These are phyloP conservation scores for Hyla sarda DNA, from an alignment of 2,113 vertebrate species.

Conservation along the genomic window DNA sequence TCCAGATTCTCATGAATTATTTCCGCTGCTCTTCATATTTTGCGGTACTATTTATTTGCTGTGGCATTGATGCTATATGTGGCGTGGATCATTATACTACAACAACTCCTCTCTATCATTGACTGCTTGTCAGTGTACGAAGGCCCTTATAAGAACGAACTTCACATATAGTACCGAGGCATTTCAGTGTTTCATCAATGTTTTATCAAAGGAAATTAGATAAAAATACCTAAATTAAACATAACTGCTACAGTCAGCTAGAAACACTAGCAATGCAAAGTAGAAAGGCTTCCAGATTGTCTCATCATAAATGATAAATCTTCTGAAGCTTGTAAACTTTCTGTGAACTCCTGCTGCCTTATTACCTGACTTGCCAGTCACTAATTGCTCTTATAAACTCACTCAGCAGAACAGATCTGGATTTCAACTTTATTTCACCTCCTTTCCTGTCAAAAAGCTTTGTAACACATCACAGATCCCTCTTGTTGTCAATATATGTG, in stretches of 20 bases:
- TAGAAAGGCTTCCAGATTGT: conserved; percentile 53
- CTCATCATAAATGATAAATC: conserved; percentile 59
- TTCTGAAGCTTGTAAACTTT: conserved; percentile 59
- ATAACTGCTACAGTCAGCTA: conserved; percentile 57
- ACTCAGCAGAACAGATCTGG: conserved; percentile 41
- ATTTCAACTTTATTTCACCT: conserved; percentile 57
- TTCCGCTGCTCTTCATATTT: conserved; percentile 18
- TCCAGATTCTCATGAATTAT: conserved; percentile 52
- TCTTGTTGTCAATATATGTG: conserved; percentile 56
- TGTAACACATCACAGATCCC: conserved; percentile 47
- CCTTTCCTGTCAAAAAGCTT: conserved; percentile 33
- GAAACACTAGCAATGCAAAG: conserved; percentile 49
- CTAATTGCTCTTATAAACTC: conserved; percentile 58
- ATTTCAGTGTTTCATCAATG: conserved; percentile 54
- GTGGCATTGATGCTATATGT: conserved; percentile 32
- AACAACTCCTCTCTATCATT: conserved; percentile 16
- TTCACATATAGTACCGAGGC: conserved; percentile 51
- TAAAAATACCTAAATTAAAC: conserved; percentile 59
- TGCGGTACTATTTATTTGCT: conserved; percentile 38
- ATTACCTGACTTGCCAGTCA: conserved; percentile 57
- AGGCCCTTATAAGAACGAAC: conserved; percentile 48
- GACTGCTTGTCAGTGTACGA: conserved; percentile 38
- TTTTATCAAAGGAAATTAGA: conserved; percentile 59
- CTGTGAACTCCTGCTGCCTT: conserved; percentile 46
- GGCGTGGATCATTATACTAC: conserved; percentile 7